Evolutionary conservation across 2,113 vertebrate species (phyloP), one percentile per base, ranked within the genome.

Genomic region (Otis tarda): DNA sequence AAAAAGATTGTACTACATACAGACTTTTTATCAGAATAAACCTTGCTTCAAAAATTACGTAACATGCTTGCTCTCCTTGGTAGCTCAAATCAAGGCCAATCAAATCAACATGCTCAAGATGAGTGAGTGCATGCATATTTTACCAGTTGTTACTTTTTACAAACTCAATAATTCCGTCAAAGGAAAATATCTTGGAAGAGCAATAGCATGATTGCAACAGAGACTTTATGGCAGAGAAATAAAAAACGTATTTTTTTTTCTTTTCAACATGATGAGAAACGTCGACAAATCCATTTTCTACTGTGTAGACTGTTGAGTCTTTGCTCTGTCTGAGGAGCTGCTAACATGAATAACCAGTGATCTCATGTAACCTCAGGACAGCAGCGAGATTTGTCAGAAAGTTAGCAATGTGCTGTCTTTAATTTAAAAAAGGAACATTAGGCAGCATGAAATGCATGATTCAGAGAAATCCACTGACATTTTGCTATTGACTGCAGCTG

Each of bases 351-450:
- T 95, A 96, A 90, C 88, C 50, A 83, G 68, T 96, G 90, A 95
- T 90, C 83, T 95, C 94, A 95, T 90, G 92, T 97, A 96, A 96
- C 94, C 88, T 94, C 83, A 87, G 95, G 95, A 95, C 83, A 96
- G 55, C 41, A 87, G 73, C 1, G 22, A 87, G 94, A 81, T 93
- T 96, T 96, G 93, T 94, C 95, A 96, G 83, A 92, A 91, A 87
- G 92, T 92, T 94, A 39, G 3, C 74, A 56, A 74, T 70, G 83
- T 85, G 47, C 83, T 89, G 81, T 61, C n/a, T 92, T 90, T 86
- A 94, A 93, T 83, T 95, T 92, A 22, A 90, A 84, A 95, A 95
- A 92, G 52, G 76, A 93, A 83, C 87, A 96, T 87, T 80, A 85
- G 55, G 50, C 87, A 94, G 47, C 70, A 77, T 89, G 68, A 92